Conservation (phyloP, 2,113 vertebrate species). For the Nipponia nippon region DNA sequence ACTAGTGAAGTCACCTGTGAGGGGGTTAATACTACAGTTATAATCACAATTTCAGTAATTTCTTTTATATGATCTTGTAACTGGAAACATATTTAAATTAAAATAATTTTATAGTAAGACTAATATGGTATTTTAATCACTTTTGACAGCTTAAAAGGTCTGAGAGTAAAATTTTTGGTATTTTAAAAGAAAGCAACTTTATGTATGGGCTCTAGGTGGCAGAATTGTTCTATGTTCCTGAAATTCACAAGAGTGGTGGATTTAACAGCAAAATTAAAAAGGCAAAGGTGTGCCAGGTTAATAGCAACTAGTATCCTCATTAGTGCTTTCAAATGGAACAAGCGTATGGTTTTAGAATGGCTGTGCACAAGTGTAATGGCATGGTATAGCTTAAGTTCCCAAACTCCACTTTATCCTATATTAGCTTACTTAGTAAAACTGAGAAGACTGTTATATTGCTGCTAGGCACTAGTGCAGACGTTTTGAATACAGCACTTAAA, state of each 20-base stretch:
- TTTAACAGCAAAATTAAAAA: neutral
- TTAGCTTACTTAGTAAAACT: neutral
- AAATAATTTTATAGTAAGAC: neutral
- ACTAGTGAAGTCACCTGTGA: neutral
- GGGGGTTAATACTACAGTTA: neutral
- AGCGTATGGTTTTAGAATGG: neutral
- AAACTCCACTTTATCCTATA: neutral
- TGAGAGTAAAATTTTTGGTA: neutral
- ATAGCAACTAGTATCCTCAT: neutral
- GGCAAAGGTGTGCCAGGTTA: neutral
- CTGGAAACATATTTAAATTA: neutral
- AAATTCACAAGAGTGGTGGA: neutral
- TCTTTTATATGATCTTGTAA: neutral
- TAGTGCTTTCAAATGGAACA: neutral
- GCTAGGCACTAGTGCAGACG: too few species aligned
- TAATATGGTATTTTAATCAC: neutral
- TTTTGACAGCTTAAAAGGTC: neutral
- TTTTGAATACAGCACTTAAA: neutral
- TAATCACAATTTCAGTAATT: neutral
- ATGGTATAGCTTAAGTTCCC: neutral
- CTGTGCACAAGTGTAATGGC: neutral
- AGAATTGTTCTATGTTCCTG: slow-evolving; percentile 36
- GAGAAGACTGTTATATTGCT: neutral
- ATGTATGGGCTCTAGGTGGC: slow-evolving; percentile 72
- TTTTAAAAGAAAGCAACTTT: neutral